Evolutionary conservation across 2,888 invertebrate genomes (phyloP).

Genomic region (Caradrina kadenii): DNA sequence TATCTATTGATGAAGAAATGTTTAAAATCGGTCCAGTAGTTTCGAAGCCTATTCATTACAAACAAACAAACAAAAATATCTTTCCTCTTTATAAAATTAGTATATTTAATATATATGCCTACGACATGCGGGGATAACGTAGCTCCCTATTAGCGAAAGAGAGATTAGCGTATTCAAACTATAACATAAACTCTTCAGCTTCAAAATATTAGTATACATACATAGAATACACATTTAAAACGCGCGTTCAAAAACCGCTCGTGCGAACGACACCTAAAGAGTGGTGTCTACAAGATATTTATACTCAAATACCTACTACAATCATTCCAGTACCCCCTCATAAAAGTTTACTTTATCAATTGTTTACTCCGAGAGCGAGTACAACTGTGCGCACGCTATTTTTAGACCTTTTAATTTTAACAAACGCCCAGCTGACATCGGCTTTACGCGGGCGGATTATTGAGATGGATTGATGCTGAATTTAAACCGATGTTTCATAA

Average conservation of each 20-base stretch:
- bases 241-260: not conserved
- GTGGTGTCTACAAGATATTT: not conserved
- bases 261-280: not conserved
- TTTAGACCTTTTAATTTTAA: constrained; percentile 48
- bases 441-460: constrained; percentile 11
- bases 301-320: constrained; percentile 7
- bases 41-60: too few species aligned
- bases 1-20: too few species aligned
- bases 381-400: constrained; percentile 42
- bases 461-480: constrained; percentile 34
- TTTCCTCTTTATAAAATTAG: too few species aligned
- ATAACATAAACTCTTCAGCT: too few species aligned
- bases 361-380: constrained; percentile 49
- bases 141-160: too few species aligned
- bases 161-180: too few species aligned
- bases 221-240: too few species aligned
- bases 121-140: too few species aligned
- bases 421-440: constrained; percentile 33
- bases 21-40: too few species aligned
- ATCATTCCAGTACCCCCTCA: constrained; percentile 27
- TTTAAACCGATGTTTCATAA: constrained; percentile 10
- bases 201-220: too few species aligned
- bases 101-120: too few species aligned
- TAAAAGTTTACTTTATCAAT: constrained; percentile 37
- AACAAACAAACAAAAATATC: too few species aligned